phyloP scores from a whole-genome alignment of 2,888 invertebrate species.

The Dorcus parallelipipedus region DNA sequence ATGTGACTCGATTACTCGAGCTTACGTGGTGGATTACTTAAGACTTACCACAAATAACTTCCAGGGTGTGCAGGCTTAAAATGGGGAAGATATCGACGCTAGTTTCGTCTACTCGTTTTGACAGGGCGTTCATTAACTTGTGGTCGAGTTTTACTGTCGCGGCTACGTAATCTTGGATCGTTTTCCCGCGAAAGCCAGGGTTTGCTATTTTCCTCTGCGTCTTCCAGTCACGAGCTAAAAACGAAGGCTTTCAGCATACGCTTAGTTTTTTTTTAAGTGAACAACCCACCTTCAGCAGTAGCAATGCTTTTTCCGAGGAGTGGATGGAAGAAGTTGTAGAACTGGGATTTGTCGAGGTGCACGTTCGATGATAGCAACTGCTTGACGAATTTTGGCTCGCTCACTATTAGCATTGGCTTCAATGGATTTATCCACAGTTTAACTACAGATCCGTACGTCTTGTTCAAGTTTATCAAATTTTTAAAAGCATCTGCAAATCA shows the following conservation, averaged over 20 bases:
- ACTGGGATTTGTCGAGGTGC: constrained; percentile 4
- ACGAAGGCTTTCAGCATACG: no score
- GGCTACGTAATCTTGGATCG: constrained; percentile 45
- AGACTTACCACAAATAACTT: no score
- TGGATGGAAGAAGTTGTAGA: neutral
- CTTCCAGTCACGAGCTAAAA: constrained; percentile 46
- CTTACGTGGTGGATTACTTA: no score
- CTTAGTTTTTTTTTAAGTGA: no score
- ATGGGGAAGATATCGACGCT: no score
- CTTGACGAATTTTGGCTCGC: constrained; percentile 1
- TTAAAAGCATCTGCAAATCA: no score
- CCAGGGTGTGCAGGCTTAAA: no score
- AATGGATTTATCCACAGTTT: constrained; percentile 7
- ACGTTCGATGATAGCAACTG: constrained; percentile 6
- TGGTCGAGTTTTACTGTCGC: constrained; percentile 47
- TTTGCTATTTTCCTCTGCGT: constrained; percentile 48
- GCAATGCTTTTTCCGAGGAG: no score
- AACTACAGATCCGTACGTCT: constrained; percentile 5
- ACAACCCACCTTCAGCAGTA: no score
- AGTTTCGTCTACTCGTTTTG: no score
- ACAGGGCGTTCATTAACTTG: constrained; percentile 40
- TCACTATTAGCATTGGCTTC: neutral
- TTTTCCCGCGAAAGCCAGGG: constrained; percentile 48
- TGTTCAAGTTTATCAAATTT: neutral
- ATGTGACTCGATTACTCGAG: no score